Evolutionary conservation across 2,797 vertebrate species (phyloP), one percentile per base, ranked within the genome.

Genomic region (Spheniscus humboldti): DNA sequence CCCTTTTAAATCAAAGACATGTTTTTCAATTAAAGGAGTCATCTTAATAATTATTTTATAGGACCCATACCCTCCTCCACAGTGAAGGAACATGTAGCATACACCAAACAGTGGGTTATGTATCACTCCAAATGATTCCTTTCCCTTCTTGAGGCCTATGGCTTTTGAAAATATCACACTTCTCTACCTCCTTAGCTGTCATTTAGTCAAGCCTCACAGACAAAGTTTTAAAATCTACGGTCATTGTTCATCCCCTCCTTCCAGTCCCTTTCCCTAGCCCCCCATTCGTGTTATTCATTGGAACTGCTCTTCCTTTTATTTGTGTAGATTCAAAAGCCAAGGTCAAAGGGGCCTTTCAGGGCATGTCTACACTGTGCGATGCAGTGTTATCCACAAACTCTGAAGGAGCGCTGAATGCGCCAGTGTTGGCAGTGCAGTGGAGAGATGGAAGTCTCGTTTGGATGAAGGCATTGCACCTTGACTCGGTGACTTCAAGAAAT

Each of bases 311-410:
- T 94, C 60, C 9, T 96, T 96, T 83, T 52, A 52, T 63, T 75
- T 92, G 78, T 81, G 39, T 75, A 31, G 60, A 75, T 81, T 90
- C 41, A 90, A 93, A 94, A 93, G 72, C 41, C 56, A 75, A 93
- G 86, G 91, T 91, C 92, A 91, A 83, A 96, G 73, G 64, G 53
- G 41, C 72, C 35, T 90, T 91, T 83, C 43, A 55, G 72, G 81
- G 81, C 91, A 83, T 31, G 62, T 90, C 75, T 88, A 33, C 30
- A 12, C 56, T 50, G 68, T 0, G 0, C 3, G 25, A 37, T 35
- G 75, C 45, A 57, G 78, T 52, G 89, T 72, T 72, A 75, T n/a
- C 69, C 79, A 92, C 68, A 1, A 13, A 52, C 69, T 94, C 73
- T 1, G 17, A 94, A 50, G 72, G 37, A 91, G 60, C 24, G 31